Percentiles rank a stretch among this genome's conserved stretches.
Conservation (phyloP, 1,140 invertebrate species). For the Dinothrombium tinctorium region DNA sequence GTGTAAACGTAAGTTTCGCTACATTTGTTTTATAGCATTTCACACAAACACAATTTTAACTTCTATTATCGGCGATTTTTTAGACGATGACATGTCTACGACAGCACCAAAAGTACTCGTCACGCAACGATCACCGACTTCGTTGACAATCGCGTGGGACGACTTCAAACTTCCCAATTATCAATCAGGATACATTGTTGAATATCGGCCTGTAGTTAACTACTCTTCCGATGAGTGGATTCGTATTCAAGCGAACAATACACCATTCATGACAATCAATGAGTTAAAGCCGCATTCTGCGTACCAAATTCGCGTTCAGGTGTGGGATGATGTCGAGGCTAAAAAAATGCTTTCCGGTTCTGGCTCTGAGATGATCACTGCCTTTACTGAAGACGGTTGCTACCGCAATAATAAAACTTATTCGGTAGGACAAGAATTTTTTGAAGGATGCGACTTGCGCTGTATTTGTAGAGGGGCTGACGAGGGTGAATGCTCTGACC, state of each 20-base stretch:
- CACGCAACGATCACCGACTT: conserved; percentile 15
- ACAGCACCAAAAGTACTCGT: conserved; percentile 19
- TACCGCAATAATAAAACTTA: conserved; percentile 44
- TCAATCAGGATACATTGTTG: conserved; percentile 15
- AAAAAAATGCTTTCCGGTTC: conserved; percentile 10
- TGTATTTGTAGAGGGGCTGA: conserved; percentile 49
- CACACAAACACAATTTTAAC: not conserved
- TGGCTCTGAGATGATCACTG: conserved; percentile 17
- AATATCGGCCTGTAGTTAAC: conserved; percentile 10
- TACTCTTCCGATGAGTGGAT: conserved; percentile 8
- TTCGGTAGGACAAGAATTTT: conserved; percentile 38
- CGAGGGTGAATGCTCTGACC: conserved; percentile 39
- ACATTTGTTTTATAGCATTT: not conserved
- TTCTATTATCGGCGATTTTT: not conserved
- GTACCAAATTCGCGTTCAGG: conserved; percentile 19
- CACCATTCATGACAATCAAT: conserved; percentile 15
- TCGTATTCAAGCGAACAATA: conserved; percentile 14
- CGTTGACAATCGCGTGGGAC: conserved; percentile 21
- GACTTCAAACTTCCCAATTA: conserved; percentile 19
- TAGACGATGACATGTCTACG: not conserved
- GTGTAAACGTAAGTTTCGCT: not conserved
- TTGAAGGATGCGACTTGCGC: conserved; percentile 46
- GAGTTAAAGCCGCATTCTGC: conserved; percentile 16
- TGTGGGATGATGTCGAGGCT: conserved; percentile 16
- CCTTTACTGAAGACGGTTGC: conserved; percentile 29